phyloP scores from a whole-genome alignment of 30 jellyfish, hydroid and myxozoan genomes.

The Hydra vulgaris region DNA sequence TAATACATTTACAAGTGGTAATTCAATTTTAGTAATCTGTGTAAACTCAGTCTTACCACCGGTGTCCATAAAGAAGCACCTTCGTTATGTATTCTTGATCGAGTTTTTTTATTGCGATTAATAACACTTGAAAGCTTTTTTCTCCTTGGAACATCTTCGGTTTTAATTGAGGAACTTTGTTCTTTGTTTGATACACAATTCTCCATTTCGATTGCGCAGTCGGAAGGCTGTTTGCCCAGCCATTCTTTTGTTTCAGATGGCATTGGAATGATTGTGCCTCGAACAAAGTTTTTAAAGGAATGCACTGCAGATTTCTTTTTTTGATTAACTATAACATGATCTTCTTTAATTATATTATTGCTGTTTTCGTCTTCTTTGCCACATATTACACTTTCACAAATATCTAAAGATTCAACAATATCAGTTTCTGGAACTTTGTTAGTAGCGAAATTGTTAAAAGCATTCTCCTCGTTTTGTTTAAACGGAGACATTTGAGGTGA shows the following conservation, averaged over 20 bases:
- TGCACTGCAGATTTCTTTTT: constrained; percentile 26
- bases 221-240: background rate
- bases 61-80: constrained; percentile 97
- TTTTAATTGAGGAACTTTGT: background rate
- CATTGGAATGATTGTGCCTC: constrained; percentile 13
- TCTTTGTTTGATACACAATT: background rate
- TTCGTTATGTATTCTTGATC: constrained; percentile 72
- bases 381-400: background rate
- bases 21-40: too few species aligned
- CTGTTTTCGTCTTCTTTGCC: constrained; percentile 24
- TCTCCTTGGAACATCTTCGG: background rate
- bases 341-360: constrained; percentile 7
- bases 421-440: background rate
- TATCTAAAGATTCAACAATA: background rate
- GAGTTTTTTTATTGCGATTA: constrained; percentile 43
- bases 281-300: constrained; percentile 13
- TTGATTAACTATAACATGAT: background rate
- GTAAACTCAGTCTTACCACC: constrained; percentile 37
- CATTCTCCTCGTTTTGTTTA: background rate
- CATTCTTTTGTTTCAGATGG: constrained; percentile 10
- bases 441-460: background rate
- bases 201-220: background rate
- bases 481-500: background rate
- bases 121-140: background rate
- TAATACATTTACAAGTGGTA: too few species aligned